Conservation (phyloP, 2,113 vertebrate genomes). For the Smithornis capensis region DNA sequence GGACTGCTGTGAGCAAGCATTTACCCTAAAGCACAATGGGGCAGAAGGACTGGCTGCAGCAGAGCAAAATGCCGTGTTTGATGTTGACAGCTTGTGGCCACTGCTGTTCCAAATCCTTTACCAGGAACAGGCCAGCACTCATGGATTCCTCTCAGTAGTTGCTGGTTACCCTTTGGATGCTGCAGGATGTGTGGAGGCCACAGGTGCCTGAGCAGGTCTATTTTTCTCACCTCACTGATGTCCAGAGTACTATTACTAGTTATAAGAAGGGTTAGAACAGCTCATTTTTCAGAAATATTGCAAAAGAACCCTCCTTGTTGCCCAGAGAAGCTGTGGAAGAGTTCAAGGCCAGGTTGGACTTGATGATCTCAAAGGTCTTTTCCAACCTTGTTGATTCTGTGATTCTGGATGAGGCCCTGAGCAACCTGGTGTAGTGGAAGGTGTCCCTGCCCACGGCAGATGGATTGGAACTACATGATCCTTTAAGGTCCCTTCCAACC, state of each 20-base stretch:
- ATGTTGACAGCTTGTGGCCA: fast-evolving
- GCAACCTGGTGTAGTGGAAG: neutral
- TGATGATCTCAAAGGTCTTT: no score
- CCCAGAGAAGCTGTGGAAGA: neutral
- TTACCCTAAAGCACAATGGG: fast-evolving
- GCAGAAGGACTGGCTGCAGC: neutral
- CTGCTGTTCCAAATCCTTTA: neutral
- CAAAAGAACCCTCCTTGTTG: neutral
- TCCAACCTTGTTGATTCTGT: no score
- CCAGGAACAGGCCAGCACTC: neutral
- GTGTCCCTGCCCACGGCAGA: neutral
- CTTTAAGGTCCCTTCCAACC: neutral
- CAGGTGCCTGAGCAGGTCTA: neutral
- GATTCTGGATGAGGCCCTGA: neutral
- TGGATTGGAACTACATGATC: neutral
- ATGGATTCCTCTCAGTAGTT: no score
- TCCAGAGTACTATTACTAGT: neutral
- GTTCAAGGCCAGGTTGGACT: neutral
- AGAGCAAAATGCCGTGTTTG: neutral
- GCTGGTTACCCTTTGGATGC: neutral
- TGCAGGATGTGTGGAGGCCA: neutral
- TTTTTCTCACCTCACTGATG: neutral
- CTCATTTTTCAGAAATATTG: neutral
- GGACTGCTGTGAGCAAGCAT: neutral
- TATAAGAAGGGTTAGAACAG: neutral